Base-by-base conservation (phyloP, 2,888 invertebrate genomes). In the Leucophenga maculata region DNA sequence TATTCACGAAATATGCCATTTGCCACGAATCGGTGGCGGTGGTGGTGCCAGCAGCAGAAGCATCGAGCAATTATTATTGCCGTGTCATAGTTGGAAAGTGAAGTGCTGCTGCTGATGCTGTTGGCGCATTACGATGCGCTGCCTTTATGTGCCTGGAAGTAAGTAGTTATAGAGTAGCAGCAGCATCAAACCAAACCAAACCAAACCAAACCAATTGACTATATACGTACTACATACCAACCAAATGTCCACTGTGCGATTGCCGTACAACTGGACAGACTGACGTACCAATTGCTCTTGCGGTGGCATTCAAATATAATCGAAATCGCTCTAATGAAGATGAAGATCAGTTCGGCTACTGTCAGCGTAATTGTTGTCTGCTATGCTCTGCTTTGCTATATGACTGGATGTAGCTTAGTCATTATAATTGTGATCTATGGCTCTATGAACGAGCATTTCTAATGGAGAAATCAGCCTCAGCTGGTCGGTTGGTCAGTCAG, bases 241-340 rank as follows among this genome's bases (percentile, higher is more conserved):
- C 16, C 14, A 18, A 14, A 3, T 22, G 46, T 64, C 62, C 46
- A 39, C 65, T 55, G 52, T 62, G n/a, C 32, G 52, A 54, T 55
- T 44, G 64, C 44, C 48, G n/a, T n/a, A 20, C 59, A 44, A 14
- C 11, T 39, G 39, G 13, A 3, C 50, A 16, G 16, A 26, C 22
- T 31, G 60, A 20, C 50, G 55, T 18, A 64, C 26, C 16, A 68
- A 54, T 16, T 59, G 62, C 69, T 71, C 69, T 68, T 75, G 76
- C 80, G 75, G 80, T 80, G 80, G 83, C 82, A 82, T 85, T 82
- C 84, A 83, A 85, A 83, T 79, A 80, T 83, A 81, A 79, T 84
- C 80, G 78, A 80, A 85, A 82, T 79, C 77, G 78, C 84, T 86
- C 78, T 78, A 84, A 85, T 85, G 85, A 85, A 85, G 85, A 83